These are phyloP conservation scores for Thamnophis elegans DNA, from an alignment of 2,797 vertebrate species.

Conservation along the genomic window DNA sequence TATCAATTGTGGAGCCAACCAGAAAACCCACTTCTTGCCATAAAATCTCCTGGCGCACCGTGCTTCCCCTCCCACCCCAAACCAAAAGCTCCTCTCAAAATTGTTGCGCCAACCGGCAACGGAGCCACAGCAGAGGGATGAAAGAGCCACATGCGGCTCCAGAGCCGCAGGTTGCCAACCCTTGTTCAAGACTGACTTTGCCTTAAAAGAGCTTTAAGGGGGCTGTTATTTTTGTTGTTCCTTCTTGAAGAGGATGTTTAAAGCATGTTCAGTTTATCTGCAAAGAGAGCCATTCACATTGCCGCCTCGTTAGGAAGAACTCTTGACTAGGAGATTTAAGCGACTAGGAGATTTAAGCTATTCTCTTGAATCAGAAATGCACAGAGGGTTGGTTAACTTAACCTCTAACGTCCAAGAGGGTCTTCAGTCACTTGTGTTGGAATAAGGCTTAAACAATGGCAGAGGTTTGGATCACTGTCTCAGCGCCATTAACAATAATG, in stretches of 20 bases:
- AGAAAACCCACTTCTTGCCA: no score
- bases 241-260: neutral
- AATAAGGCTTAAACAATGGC: neutral
- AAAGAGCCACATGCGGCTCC: no score
- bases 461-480: neutral
- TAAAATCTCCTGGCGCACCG: no score
- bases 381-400: neutral
- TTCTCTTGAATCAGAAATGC: neutral
- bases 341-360: neutral
- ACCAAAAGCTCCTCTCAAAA: no score
- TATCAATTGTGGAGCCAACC: no score
- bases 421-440: neutral
- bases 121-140: no score
- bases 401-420: neutral
- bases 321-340: neutral
- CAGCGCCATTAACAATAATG: neutral
- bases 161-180: no score
- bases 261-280: neutral
- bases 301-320: neutral
- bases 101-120: no score
- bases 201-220: conserved; percentile 55
- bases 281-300: neutral
- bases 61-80: no score
- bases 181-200: conserved; percentile 21
- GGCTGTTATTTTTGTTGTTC: neutral